Conservation (phyloP, 2,797 vertebrate genomes). For the Cephalopachus bancanus region DNA sequence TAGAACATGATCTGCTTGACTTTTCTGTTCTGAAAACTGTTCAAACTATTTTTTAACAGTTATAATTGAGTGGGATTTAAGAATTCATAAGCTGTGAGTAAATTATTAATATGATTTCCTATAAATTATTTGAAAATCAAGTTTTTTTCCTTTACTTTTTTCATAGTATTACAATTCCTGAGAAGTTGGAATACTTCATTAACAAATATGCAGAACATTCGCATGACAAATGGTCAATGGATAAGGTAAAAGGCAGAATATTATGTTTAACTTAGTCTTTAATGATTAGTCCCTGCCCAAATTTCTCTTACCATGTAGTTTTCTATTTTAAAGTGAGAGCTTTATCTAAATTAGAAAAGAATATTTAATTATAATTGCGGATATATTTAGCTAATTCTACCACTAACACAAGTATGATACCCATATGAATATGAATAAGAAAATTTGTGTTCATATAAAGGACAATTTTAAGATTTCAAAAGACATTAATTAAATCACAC, state of each 20-base stretch:
- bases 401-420: neutral
- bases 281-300: no score
- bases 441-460: neutral
- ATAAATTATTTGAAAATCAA: conserved; percentile 36
- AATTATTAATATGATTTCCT: neutral
- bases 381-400: neutral
- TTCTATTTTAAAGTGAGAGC: conserved; percentile 9
- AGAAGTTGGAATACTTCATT: conserved; percentile 97
- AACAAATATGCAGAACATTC: conserved; percentile 97
- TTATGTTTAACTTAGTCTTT: neutral
- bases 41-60: conserved; percentile 21
- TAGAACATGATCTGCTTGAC: neutral
- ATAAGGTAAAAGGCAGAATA: conserved; percentile 92
- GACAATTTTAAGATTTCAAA: conserved; percentile 13
- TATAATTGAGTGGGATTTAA: neutral
- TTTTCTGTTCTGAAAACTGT: neutral
- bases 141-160: conserved; percentile 68
- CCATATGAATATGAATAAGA: neutral
- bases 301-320: neutral
- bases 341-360: neutral
- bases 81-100: conserved; percentile 10
- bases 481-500: neutral
- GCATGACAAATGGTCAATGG: conserved; percentile 98
- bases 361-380: neutral
- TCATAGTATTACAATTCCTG: conserved; percentile 94